Conservation (phyloP, 1,140 invertebrate genomes). For the Euwallacea similis region DNA sequence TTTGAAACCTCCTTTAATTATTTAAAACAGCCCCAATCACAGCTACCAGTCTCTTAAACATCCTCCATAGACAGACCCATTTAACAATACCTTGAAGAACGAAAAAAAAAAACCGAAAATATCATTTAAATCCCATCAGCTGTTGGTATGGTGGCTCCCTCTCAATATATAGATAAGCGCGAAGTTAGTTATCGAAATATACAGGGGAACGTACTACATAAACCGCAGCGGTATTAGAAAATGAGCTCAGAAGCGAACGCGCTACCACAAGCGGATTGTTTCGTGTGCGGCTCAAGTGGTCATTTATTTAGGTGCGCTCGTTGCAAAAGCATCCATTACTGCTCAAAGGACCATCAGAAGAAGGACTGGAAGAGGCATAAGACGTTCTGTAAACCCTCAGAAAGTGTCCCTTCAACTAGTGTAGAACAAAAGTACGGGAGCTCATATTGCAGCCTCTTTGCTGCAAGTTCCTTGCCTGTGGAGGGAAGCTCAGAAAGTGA, state of each 20-base stretch:
- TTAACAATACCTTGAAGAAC: too few species aligned
- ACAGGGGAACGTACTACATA: too few species aligned
- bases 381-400: constrained; percentile 55
- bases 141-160: too few species aligned
- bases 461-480: constrained; percentile 46
- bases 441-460: constrained; percentile 16
- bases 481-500: constrained; percentile 71
- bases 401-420: constrained; percentile 2
- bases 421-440: constrained; percentile 40
- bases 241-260: constrained; percentile 39
- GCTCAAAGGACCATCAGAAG: constrained; percentile 73
- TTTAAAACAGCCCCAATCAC: too few species aligned
- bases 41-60: too few species aligned
- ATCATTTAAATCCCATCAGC: neutral
- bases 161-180: too few species aligned
- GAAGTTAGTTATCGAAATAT: too few species aligned
- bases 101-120: neutral
- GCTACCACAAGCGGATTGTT: constrained; percentile 55
- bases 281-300: constrained; percentile 67
- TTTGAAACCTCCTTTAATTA: too few species aligned
- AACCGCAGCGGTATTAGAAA: constrained; percentile 9
- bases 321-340: constrained; percentile 71
- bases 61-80: too few species aligned
- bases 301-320: constrained; percentile 71
- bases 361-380: constrained; percentile 75